Conservation (phyloP, 1,140 invertebrate species). For the Plectrocnemia conspersa region DNA sequence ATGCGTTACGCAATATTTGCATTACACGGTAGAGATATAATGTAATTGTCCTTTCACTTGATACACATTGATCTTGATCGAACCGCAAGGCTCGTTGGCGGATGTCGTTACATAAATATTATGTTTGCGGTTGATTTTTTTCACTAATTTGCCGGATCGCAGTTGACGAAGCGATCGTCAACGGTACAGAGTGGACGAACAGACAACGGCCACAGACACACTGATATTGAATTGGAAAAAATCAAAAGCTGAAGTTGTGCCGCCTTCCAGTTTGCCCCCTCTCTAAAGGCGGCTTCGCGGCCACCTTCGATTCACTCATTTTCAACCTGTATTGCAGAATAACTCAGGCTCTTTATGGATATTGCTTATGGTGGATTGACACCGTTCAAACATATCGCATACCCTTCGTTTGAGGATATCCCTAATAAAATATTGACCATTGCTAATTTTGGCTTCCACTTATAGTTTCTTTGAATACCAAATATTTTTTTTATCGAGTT, state of each 20-base stretch:
- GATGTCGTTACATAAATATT: too few relatives aligned
- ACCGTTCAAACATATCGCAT: background rate
- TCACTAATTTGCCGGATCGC: too few relatives aligned
- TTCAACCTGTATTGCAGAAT: background rate
- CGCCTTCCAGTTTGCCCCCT: background rate
- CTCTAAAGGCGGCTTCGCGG: background rate
- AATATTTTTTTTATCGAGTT: too few relatives aligned
- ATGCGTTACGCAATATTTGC: too few relatives aligned
- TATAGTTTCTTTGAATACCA: too few relatives aligned
- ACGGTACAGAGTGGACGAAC: too few relatives aligned
- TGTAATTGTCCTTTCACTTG: too few relatives aligned
- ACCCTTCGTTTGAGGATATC: background rate
- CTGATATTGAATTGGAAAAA: slow-evolving; percentile 1
- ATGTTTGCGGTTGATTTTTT: too few relatives aligned
- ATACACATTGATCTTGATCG: too few relatives aligned
- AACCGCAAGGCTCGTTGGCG: background rate
- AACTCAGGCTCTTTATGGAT: background rate
- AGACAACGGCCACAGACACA: background rate
- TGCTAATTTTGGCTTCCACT: background rate
- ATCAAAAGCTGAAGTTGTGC: background rate
- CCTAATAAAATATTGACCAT: background rate
- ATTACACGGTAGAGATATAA: too few relatives aligned
- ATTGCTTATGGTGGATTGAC: background rate
- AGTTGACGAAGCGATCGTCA: too few relatives aligned
- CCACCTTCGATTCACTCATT: background rate